Base-by-base conservation (phyloP, 2,113 vertebrate genomes). In the Ammodytes dubius region DNA sequence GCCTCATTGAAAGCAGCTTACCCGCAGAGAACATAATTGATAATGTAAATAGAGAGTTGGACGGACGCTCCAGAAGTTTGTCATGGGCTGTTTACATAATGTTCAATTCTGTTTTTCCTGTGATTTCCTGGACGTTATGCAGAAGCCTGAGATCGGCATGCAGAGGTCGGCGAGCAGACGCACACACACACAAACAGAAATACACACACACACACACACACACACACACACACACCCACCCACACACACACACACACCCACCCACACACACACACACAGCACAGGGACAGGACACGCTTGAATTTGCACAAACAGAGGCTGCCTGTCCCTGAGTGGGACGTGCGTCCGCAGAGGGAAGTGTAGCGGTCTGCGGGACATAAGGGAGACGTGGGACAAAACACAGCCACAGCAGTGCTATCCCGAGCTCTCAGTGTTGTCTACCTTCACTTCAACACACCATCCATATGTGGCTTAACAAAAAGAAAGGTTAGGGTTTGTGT, bases 281-380 rank as follows among this genome's bases (percentile, higher is more conserved):
- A 70, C 49, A 86, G 85, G 27, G 70, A 83, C 66, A 81, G 89
- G 88, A 88, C 88, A 94, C 85, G 92, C 91, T 94, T 91, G 88
- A 93, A 74, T 93, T 94, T 95, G 92, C 86, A 94, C 91, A 94
- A 94, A 94, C 92, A 95, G 89, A 90, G 87, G 77, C 88, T 57
- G 90, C 85, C 91, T 95, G 93, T 94, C 85, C 81, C 83, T 56
- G 77, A 82, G 85, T 83, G 82, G 85, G 75, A 87, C 37, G 77
- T 83, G 81, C 64, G 27, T 85, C 79, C 54, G 4, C 53, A 81
- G 75, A 81, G 79, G 83, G 84, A 89, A 50, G 87, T 67, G 74
- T 35, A 69, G 84, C 6, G 58, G 66, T 70, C 39, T 40, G 67
- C 67, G 57, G 70, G 83, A 85, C 80, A 72, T 67, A 77, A 65